Conservation (phyloP, 2,888 invertebrate genomes). For the Drosophila kokeensis region DNA sequence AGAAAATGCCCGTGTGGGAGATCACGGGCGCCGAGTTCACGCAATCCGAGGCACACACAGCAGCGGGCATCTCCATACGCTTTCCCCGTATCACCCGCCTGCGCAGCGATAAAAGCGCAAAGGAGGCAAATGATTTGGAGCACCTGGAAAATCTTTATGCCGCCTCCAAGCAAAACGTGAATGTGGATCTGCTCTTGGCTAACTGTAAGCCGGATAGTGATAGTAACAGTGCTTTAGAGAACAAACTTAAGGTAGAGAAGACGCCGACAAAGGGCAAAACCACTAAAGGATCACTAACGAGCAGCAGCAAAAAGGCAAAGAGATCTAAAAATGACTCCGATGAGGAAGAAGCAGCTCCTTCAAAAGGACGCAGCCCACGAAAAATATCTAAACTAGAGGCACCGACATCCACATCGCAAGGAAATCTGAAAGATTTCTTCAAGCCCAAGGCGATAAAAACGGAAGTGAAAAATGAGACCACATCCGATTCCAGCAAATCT, state of each 20-base stretch:
- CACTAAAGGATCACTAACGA: background rate
- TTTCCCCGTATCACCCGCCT: slow-evolving; percentile 95
- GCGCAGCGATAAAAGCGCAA: slow-evolving; percentile 93
- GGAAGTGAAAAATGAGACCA: background rate
- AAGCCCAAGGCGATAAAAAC: slow-evolving; percentile 34
- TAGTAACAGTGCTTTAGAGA: slow-evolving; percentile 41
- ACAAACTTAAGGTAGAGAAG: slow-evolving; percentile 61
- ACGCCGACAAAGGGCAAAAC: slow-evolving; percentile 61
- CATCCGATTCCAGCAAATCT: background rate
- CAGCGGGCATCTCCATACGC: slow-evolving; percentile 96
- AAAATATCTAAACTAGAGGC: slow-evolving; percentile 47
- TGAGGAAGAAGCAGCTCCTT: slow-evolving; percentile 14
- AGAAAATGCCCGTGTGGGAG: slow-evolving; percentile 96
- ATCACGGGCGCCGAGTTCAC: slow-evolving; percentile 94
- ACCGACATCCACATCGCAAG: slow-evolving; percentile 27
- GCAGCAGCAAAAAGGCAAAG: slow-evolving; percentile 52
- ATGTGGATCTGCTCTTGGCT: slow-evolving; percentile 82
- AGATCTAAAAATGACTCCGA: slow-evolving; percentile 34
- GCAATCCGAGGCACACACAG: slow-evolving; percentile 94
- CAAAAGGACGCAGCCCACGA: slow-evolving; percentile 16
- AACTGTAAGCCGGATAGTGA: slow-evolving; percentile 55
- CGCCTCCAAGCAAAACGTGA: slow-evolving; percentile 87
- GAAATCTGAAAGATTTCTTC: slow-evolving; percentile 55
- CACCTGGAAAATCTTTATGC: slow-evolving; percentile 90
- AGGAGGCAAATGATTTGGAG: slow-evolving; percentile 92